Evolutionary conservation across 1,140 invertebrate species (phyloP), one percentile per base, ranked within the genome.

Genomic region (Thaumatotibia leucotreta): DNA sequence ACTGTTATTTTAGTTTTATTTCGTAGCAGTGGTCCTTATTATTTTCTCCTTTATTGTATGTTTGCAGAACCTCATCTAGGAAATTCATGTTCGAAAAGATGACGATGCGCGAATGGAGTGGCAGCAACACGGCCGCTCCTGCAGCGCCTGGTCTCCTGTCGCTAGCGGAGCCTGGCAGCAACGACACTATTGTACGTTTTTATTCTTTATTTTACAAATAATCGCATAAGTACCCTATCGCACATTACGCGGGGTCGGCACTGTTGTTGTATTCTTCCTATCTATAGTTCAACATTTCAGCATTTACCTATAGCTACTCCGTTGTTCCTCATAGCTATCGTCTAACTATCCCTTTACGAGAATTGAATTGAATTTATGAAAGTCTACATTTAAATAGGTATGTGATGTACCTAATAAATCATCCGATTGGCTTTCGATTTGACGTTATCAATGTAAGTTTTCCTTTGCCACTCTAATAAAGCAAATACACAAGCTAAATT

Each of bases 31-130:
- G 4, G n/a, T 11, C 10, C 32, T 11, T 11, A 33, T 33, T 33
- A 11, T 33, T 33, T 14, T 20, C 39, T 1, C 1, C n/a, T 10
- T 49, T 14, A 23, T 52, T 1, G 9, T 24, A 52, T 52, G 92
- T 93, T 66, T 89, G 82, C 82, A 92, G 94, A 84, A 93, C 93
- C 70, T 93, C 92, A 80, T 94, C 93, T 80, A 92, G 92, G 68
- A 94, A 92, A 74, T 91, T 91, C 80, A 92, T 92, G 89, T 89
- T 88, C 75, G 92, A 92, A 80, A 88, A 92, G 81, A 87, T 88
- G 84, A 91, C 89, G 69, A 88, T 92, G 84, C 84, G 91, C 64
- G 90, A 91, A 67, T 89, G 91, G 83, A 87, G 87, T 72, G 79
- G 82, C 10, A 89, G 74, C 63, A 80, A 71, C n/a, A 84, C 88